Percentiles rank a stretch among this genome's conserved stretches.
Evolutionary conservation across 2,113 vertebrate species (phyloP).

Genomic region (Elaphurus davidianus): DNA sequence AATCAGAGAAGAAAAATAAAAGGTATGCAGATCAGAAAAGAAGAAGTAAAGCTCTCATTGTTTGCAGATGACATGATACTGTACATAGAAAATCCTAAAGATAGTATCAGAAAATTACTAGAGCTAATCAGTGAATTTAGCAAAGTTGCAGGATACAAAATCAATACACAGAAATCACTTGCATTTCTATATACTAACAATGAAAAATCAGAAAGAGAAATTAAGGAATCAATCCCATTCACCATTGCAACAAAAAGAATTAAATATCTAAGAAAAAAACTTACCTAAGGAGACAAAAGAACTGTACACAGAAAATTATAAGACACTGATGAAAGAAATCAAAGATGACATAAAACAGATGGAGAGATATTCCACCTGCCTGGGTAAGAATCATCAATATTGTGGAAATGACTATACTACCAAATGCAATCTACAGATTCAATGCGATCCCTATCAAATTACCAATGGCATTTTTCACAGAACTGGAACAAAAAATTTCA

Average conservation of each 20-base stretch:
- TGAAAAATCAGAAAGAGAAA: neutral
- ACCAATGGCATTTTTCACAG: neutral
- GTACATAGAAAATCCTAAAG: neutral
- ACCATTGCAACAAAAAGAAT: neutral
- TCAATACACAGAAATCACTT: neutral
- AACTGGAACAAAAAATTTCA: neutral
- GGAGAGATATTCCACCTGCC: neutral
- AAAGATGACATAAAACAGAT: neutral
- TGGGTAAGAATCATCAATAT: neutral
- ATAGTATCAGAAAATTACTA: neutral
- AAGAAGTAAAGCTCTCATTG: neutral
- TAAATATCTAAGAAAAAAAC: neutral
- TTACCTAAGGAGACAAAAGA: neutral
- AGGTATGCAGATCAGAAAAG: neutral
- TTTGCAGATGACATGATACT: neutral
- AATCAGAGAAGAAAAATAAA: neutral
- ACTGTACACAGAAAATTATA: neutral
- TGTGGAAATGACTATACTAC: neutral
- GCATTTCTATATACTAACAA: neutral
- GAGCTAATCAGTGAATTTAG: neutral
- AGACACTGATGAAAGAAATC: neutral
- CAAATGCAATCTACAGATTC: neutral
- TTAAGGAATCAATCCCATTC: neutral
- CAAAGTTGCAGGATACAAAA: neutral
- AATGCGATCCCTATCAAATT: neutral